phyloP scores from a whole-genome alignment of 2,888 invertebrate genomes.

The Mystacides longicornis region DNA sequence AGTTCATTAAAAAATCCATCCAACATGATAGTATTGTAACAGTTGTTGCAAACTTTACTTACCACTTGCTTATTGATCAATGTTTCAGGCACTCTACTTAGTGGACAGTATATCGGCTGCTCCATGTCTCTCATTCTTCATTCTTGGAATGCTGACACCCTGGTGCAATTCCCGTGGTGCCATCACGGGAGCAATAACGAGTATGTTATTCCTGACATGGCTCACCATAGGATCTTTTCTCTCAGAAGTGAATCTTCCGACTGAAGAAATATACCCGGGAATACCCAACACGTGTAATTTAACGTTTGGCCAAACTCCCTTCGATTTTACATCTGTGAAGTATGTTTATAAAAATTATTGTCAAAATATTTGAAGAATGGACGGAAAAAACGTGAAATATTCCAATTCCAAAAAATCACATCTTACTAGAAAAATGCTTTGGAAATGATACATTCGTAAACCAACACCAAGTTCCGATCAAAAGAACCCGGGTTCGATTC shows the following conservation, averaged over 20 bases:
- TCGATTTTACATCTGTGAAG: conserved; percentile 7
- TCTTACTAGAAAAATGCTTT: too few species aligned
- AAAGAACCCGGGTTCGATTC: too few species aligned
- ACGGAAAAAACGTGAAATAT: too few species aligned
- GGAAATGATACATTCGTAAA: too few species aligned
- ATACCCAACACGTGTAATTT: conserved; percentile 13
- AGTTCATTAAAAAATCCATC: conserved; percentile 1
- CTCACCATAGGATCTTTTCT: conserved; percentile 29
- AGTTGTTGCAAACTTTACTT: not conserved
- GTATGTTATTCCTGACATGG: conserved; percentile 32
- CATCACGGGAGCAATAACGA: conserved; percentile 31
- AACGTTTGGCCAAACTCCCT: not conserved
- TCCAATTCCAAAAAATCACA: too few species aligned
- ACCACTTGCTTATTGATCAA: not conserved
- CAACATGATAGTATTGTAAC: not conserved
- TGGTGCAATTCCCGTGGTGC: conserved; percentile 29
- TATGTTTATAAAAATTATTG: too few species aligned
- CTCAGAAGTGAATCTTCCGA: not conserved
- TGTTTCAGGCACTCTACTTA: conserved; percentile 16
- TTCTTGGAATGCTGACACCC: conserved; percentile 19
- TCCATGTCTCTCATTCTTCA: conserved; percentile 16
- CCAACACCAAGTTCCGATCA: too few species aligned
- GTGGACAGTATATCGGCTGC: conserved; percentile 18
- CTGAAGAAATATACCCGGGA: conserved; percentile 9
- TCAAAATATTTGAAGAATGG: too few species aligned